Conservation (phyloP, 2,888 invertebrate genomes). For the Drosophila rellima region DNA sequence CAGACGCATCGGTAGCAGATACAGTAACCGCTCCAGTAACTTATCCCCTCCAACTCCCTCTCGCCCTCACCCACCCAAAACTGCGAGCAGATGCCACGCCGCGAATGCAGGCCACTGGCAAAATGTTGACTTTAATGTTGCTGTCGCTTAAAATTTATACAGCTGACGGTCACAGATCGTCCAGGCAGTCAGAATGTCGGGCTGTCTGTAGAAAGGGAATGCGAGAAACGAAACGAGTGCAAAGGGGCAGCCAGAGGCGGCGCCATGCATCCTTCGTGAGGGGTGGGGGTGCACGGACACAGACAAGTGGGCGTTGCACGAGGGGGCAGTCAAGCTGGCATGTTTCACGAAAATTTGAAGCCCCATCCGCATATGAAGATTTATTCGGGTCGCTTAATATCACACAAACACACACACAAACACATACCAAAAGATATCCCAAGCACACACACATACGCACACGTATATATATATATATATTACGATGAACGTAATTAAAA, state of each 20-base stretch:
- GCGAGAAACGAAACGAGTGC: background rate
- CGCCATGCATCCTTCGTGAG: slow-evolving; percentile 35
- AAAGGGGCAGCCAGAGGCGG: background rate
- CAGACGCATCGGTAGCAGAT: slow-evolving; percentile 16
- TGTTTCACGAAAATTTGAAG: slow-evolving; percentile 55
- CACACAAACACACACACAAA: slow-evolving; percentile 24
- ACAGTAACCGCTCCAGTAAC: slow-evolving; percentile 24
- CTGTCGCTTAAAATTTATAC: slow-evolving; percentile 78
- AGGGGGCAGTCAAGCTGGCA: slow-evolving; percentile 47
- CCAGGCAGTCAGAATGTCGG: slow-evolving; percentile 54
- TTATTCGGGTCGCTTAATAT: slow-evolving; percentile 71
- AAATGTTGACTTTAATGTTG: slow-evolving; percentile 82
- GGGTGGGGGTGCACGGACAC: background rate
- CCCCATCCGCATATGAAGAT: slow-evolving; percentile 56
- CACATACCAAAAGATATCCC: slow-evolving; percentile 11
- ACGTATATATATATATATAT: slow-evolving; percentile 2
- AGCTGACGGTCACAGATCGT: slow-evolving; percentile 70
- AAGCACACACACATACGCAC: slow-evolving; percentile 4
- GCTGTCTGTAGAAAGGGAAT: slow-evolving; percentile 19
- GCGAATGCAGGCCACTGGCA: slow-evolving; percentile 78
- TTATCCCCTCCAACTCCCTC: background rate
- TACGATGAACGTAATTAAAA: slow-evolving; percentile 71
- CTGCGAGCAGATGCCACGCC: slow-evolving; percentile 13
- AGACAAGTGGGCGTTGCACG: slow-evolving; percentile 38
- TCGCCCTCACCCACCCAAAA: background rate